Evolutionary conservation across 2,113 vertebrate species (phyloP).

Genomic region (Malurus alboscapulatus): DNA sequence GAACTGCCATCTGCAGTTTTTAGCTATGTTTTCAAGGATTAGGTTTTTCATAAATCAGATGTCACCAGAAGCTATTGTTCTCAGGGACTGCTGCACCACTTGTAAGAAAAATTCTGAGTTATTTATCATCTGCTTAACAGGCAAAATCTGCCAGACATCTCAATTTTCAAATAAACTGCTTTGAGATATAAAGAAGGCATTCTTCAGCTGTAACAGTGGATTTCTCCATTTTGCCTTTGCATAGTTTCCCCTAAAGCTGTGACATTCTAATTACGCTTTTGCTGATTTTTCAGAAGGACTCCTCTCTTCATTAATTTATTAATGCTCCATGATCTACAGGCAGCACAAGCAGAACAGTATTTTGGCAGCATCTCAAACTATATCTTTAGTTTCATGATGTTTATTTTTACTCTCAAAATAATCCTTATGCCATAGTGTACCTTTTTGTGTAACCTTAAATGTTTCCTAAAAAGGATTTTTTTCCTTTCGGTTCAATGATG

Average conservation of each 20-base stretch:
- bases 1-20: slow-evolving; percentile 8
- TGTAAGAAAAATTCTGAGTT: background rate
- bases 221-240: background rate
- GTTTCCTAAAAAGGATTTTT: background rate
- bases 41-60: slow-evolving; percentile 17
- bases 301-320: background rate
- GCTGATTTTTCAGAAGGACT: background rate
- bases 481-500: background rate
- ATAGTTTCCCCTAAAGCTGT: background rate
- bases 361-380: background rate
- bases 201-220: background rate
- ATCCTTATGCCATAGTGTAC: background rate
- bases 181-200: background rate
- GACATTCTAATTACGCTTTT: background rate
- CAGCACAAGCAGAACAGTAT: background rate
- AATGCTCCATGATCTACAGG: background rate
- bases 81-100: background rate
- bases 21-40: background rate
- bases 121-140: background rate
- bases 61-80: background rate
- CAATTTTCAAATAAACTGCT: background rate
- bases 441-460: background rate
- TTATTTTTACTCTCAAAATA: slow-evolving; percentile 44
- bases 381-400: background rate
- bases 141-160: background rate